phyloP scores from a whole-genome alignment of 2,888 invertebrate species.

The Tenthredo distinguenda region DNA sequence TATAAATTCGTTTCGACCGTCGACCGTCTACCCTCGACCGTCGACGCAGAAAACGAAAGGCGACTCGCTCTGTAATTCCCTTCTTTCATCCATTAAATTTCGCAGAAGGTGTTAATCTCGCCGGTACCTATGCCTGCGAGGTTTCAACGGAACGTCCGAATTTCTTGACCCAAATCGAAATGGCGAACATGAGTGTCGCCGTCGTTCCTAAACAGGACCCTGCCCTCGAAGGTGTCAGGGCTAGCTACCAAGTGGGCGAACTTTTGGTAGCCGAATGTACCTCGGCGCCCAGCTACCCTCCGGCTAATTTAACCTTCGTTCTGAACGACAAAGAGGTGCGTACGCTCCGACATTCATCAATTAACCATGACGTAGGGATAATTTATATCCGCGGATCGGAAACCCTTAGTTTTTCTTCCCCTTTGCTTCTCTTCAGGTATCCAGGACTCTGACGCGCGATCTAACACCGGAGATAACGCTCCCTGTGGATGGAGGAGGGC shows the following conservation, averaged over 20 bases:
- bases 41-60: not conserved
- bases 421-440: slow-evolving; percentile 63
- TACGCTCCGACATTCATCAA: not conserved
- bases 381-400: not conserved
- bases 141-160: slow-evolving; percentile 72
- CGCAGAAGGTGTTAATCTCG: slow-evolving; percentile 61
- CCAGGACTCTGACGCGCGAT: slow-evolving; percentile 60
- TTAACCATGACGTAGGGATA: not conserved
- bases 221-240: slow-evolving; percentile 69
- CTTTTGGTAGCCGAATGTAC: slow-evolving; percentile 71
- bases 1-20: not conserved
- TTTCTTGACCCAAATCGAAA: slow-evolving; percentile 69
- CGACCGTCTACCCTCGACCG: not conserved
- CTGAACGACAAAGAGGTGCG: slow-evolving; percentile 72
- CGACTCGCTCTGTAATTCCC: slow-evolving; percentile 1
- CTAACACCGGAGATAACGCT: slow-evolving; percentile 55
- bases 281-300: slow-evolving; percentile 73
- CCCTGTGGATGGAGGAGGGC: slow-evolving; percentile 34
- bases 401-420: not conserved
- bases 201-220: slow-evolving; percentile 70
- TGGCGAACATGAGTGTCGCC: slow-evolving; percentile 73
- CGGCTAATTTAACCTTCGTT: slow-evolving; percentile 71
- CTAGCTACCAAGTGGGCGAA: slow-evolving; percentile 73
- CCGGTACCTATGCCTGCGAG: slow-evolving; percentile 73
- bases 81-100: not conserved